phyloP scores from a whole-genome alignment of 2,888 invertebrate species.

The Perdita meconis region DNA sequence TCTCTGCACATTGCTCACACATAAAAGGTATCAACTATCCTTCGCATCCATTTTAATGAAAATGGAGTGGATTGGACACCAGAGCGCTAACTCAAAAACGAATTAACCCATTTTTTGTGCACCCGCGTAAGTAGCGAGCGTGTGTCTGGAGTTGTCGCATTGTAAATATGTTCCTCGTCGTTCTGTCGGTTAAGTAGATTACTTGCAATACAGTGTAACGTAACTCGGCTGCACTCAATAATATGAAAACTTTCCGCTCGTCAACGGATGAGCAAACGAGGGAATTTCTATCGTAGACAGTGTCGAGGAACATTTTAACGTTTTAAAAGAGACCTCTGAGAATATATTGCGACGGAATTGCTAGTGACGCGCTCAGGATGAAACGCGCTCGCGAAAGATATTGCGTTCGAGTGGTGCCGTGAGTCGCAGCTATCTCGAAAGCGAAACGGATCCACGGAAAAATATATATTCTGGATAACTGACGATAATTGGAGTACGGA shows the following conservation, averaged over 20 bases:
- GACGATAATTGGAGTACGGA: background rate
- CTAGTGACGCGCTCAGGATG: background rate
- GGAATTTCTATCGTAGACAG: constrained; percentile 35
- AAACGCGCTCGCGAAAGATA: constrained; percentile 7
- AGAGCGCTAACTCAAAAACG: too few relatives aligned
- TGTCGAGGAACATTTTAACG: constrained; percentile 30
- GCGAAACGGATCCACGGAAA: background rate
- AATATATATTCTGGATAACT: background rate
- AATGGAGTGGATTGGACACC: too few relatives aligned
- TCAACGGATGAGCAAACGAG: constrained; percentile 25
- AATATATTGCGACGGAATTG: constrained; percentile 26
- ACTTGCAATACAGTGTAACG: constrained; percentile 36
- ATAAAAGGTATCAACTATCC: too few relatives aligned
- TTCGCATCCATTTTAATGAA: too few relatives aligned
- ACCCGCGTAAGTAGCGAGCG: too few relatives aligned
- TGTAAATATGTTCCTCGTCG: constrained; percentile 1
- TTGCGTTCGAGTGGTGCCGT: constrained; percentile 21
- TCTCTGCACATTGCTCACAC: too few relatives aligned
- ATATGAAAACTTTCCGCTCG: constrained; percentile 43
- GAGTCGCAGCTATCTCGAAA: background rate
- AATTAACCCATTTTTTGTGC: too few relatives aligned
- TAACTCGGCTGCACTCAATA: constrained; percentile 37
- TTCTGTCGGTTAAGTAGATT: constrained; percentile 36
- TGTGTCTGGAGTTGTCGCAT: background rate
- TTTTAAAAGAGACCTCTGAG: constrained; percentile 18